These are phyloP conservation scores for Struthio camelus DNA, from an alignment of 2,113 vertebrate species.

Conservation along the genomic window DNA sequence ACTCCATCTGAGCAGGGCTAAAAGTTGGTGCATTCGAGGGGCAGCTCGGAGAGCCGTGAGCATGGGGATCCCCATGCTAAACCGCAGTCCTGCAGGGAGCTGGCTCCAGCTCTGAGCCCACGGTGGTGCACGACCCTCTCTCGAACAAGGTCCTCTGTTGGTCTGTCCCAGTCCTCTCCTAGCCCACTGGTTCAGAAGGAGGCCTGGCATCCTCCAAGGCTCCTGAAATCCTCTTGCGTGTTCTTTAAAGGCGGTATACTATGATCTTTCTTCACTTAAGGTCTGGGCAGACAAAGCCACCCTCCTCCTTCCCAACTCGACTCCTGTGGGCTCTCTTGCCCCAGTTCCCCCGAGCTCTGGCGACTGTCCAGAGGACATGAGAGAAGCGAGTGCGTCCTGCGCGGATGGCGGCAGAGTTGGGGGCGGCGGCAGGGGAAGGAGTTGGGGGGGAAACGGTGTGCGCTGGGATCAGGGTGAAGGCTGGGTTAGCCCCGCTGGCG, in stretches of 20 bases:
- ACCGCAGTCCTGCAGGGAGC: neutral
- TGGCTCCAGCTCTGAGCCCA: neutral
- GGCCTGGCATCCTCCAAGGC: neutral
- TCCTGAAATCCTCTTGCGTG: neutral
- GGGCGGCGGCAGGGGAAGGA: neutral
- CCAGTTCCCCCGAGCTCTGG: slow-evolving; percentile 11
- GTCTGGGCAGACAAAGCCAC: neutral
- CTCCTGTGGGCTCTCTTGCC: slow-evolving; percentile 20
- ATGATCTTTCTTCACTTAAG: neutral
- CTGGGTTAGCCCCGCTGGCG: neutral
- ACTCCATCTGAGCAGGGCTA: neutral
- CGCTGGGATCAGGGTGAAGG: neutral
- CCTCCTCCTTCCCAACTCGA: neutral
- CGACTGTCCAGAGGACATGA: neutral
- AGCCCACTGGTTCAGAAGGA: neutral
- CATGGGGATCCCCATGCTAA: neutral
- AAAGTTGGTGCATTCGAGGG: neutral
- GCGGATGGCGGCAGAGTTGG: neutral
- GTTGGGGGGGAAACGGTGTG: neutral
- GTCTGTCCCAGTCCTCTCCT: neutral
- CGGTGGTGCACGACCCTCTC: neutral
- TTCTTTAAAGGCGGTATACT: neutral
- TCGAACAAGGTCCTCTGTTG: neutral
- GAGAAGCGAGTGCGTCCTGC: neutral
- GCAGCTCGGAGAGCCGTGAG: neutral